Evolutionary conservation across 2,797 vertebrate species (phyloP).

Genomic region (Helostoma temminkii): DNA sequence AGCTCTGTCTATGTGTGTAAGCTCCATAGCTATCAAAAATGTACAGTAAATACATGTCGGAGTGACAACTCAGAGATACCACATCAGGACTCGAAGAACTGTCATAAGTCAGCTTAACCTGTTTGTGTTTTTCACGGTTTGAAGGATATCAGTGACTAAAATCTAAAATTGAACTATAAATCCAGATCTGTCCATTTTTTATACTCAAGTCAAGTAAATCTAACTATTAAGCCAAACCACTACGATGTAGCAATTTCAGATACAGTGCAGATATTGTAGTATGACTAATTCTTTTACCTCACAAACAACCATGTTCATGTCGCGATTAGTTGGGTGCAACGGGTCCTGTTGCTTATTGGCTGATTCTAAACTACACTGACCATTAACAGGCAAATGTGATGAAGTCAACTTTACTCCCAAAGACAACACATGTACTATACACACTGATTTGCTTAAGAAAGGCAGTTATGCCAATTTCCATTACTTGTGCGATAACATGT

Average conservation of each 20-base stretch:
- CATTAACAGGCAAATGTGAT: neutral
- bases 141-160: neutral
- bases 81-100: neutral
- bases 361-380: neutral
- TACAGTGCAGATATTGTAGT: too few relatives aligned
- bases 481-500: conserved; percentile 60
- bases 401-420: conserved; percentile 11
- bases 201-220: neutral
- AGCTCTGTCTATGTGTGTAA: neutral
- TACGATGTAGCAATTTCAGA: neutral
- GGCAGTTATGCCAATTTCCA: conserved; percentile 60
- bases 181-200: neutral
- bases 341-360: neutral
- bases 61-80: neutral
- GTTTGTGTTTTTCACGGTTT: neutral
- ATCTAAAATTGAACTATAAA: neutral
- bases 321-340: neutral
- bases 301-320: neutral
- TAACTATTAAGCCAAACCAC: neutral
- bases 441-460: conserved; percentile 37
- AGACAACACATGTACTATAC: conserved; percentile 13
- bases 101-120: neutral
- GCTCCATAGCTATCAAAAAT: neutral
- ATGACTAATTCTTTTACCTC: neutral
- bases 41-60: neutral